Base-by-base conservation (phyloP, 1,140 invertebrate species). In the Centruroides sculpturatus region DNA sequence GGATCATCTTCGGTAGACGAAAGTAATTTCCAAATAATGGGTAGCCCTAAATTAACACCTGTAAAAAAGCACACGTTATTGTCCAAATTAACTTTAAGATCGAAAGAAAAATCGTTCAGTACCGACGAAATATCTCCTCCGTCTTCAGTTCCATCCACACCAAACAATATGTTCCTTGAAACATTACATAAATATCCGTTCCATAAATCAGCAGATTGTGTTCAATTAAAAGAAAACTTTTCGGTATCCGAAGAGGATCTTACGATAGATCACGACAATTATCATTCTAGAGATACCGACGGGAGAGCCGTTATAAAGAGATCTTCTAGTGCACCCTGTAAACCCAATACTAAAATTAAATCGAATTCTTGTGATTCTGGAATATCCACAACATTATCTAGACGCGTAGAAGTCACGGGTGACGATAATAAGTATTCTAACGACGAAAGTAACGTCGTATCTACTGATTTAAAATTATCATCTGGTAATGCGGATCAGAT, bases 301-400 rank as follows among this genome's bases (percentile, higher is more conserved):
- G 41, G 36, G 9, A 76, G 56, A 8, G 5, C 41, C 41, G 41
- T 41, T 41, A 64, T 64, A 11, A 64, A 62, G 62, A 75, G 87
- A 59, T 88, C 86, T 0, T 88, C 85, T 0, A 86, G 85, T 64
- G 85, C 88, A 34, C 86, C 86, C 35, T 86, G 84, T 54, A 86
- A 86, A 72, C 77, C 83, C 57, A 70, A 83, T 11, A 89, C 89
- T 68, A 75, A 86, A 52, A 86, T 87, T 67, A 88, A 86, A 0
- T 86, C 85, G 4, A 87, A 85, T 70, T 88, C 85, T 23, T 88
- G 87, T 66, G 87, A 90, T 73, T 89, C 86, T 0, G 87, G 86
- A 8, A 86, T 89, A 0, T 86, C 83, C 0, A 83, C 82, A 0
- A 41, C 41, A 41, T 41, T 41, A 3, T 41, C 41, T 41, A 41